Evolutionary conservation across 2,888 invertebrate genomes (phyloP), one percentile per base, ranked within the genome.

Genomic region (Germaria angustata): DNA sequence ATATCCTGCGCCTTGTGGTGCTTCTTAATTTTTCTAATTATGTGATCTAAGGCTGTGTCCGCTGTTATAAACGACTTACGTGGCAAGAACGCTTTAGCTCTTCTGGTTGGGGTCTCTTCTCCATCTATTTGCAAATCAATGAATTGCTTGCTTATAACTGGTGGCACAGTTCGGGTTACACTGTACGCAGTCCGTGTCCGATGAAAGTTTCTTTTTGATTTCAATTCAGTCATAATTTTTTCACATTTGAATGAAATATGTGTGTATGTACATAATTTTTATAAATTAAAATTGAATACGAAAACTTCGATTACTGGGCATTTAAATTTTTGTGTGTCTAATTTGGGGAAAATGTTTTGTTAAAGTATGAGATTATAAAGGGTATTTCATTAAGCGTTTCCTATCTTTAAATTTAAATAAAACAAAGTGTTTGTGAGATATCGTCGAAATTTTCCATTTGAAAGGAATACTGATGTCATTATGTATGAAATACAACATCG

Each of bases 101-200:
- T 39, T 22, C n/a, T 15, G 1, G 13, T 17, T n/a, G 59, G 2
- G 15, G 15, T 13, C 5, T 79, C 53, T 6, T 22, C 22, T 22
- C 34, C 49, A 3, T 72, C 76, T 1, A 22, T 28, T 51, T 28
- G 57, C 49, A 78, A 53, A 17, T 65, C 57, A 6, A 84, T 66
- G 2, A 46, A 2, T 51, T 79, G 55, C 71, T 81, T 84, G 41
- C 72, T 81, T 15, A 80, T 34, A 22, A 69, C 51, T 9, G 81
- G 79, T n/a, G 9, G 41, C 2, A 55, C 9, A 11, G 17, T 24
- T 32, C 2, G 57, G 7, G 59, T 69, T 22, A 84, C 61, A 44
- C 71, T 84, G 66, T 84, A 84, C 3, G 84, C 82, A 20, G 72
- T 84, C 4, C 84, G 84, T 2, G 46, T 82, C 11, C 84, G 84